Evolutionary conservation across 2,113 vertebrate genomes (phyloP).

Genomic region (Atherinomorus stipes): DNA sequence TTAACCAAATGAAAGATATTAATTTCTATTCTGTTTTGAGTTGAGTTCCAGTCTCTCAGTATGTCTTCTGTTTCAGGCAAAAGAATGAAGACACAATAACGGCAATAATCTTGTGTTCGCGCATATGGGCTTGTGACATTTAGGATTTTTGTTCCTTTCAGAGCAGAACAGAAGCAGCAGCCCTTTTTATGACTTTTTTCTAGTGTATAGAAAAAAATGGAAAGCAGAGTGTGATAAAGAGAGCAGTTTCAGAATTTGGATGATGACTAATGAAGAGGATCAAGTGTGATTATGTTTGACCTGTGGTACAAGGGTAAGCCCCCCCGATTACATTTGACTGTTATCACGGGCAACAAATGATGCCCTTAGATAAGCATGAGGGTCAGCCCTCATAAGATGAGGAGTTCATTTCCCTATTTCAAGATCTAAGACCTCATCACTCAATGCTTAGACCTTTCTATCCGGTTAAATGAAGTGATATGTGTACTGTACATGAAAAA

Average conservation of each 20-base stretch:
- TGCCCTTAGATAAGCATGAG: conserved; percentile 86
- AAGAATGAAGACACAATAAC: conserved; percentile 22
- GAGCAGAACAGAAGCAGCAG: not conserved
- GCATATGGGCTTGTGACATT: conserved; percentile 4
- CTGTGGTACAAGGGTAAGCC: conserved; percentile 79
- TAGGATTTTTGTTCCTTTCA: not conserved
- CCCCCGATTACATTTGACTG: conserved; percentile 77
- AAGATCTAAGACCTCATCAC: conserved; percentile 89
- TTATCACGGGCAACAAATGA: conserved; percentile 86
- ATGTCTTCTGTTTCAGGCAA: conserved; percentile 31
- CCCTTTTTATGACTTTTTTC: not conserved
- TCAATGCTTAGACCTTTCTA: conserved; percentile 83
- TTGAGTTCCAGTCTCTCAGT: conserved; percentile 47
- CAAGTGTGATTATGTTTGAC: conserved; percentile 80
- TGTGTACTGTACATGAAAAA: conserved; percentile 19
- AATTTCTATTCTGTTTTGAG: conserved; percentile 49
- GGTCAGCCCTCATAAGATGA: conserved; percentile 86
- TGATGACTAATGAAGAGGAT: conserved; percentile 68
- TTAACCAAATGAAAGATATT: conserved; percentile 55
- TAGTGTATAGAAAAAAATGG: not conserved
- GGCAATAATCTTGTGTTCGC: conserved; percentile 1
- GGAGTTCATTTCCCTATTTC: conserved; percentile 96
- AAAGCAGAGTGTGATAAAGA: conserved; percentile 38
- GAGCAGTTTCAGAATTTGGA: conserved; percentile 38
- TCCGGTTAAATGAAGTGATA: conserved; percentile 89